These are phyloP conservation scores for Hemithea aestivaria DNA, from an alignment of 2,888 invertebrate genomes.

Conservation along the genomic window DNA sequence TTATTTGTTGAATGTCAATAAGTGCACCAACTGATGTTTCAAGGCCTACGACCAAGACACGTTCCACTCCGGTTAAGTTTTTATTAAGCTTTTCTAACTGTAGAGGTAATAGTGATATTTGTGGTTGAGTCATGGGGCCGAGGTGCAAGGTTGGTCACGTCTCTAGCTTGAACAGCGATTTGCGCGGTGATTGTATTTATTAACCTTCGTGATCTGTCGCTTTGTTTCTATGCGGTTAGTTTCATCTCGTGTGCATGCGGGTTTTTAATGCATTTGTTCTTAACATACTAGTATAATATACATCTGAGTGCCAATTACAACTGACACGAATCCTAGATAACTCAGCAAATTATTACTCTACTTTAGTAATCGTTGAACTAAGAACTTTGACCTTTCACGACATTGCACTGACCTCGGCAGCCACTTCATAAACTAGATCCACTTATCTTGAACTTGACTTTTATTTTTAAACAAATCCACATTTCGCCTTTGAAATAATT, in stretches of 20 bases:
- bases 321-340: slow-evolving; percentile 6
- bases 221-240: slow-evolving; percentile 21
- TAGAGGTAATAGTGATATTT: slow-evolving; percentile 25
- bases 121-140: slow-evolving; percentile 34
- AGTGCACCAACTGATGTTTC: slow-evolving; percentile 15
- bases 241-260: slow-evolving; percentile 1
- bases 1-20: slow-evolving; percentile 14
- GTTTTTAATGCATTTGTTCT: no score
- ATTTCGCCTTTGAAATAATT: no score
- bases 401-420: slow-evolving; percentile 5
- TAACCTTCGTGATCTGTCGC: slow-evolving; percentile 43
- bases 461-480: no score
- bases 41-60: slow-evolving; percentile 17
- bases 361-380: slow-evolving; percentile 25
- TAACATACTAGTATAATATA: no score
- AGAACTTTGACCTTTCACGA: slow-evolving; percentile 24
- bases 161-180: slow-evolving; percentile 33
- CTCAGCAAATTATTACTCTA: slow-evolving; percentile 14
- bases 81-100: slow-evolving; percentile 15
- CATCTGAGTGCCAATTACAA: slow-evolving; percentile 2
- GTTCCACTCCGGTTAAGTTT: slow-evolving; percentile 14
- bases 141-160: slow-evolving; percentile 51
- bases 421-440: no score
- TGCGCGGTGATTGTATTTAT: slow-evolving; percentile 49
- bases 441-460: no score